These are phyloP conservation scores for Trigoniulus corallinus DNA, from an alignment of 1,140 invertebrate species.

Conservation along the genomic window DNA sequence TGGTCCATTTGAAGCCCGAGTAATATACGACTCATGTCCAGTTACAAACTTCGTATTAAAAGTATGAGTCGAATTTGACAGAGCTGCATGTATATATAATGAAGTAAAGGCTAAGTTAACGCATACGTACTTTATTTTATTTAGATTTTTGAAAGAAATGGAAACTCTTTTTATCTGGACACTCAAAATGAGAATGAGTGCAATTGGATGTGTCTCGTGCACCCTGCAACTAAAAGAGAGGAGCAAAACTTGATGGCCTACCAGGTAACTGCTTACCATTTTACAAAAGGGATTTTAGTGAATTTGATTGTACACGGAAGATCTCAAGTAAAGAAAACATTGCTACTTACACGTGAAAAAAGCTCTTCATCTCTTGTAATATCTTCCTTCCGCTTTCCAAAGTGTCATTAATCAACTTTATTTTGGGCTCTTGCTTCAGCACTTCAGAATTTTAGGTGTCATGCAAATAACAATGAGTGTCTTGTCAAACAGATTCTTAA, in stretches of 20 bases:
- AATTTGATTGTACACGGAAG: too few relatives aligned
- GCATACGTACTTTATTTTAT: neutral
- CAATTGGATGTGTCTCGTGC: constrained; percentile 47
- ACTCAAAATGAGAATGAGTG: constrained; percentile 34
- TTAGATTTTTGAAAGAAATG: constrained; percentile 22
- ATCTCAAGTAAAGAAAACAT: too few relatives aligned
- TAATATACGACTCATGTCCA: constrained; percentile 21
- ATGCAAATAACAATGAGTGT: too few relatives aligned
- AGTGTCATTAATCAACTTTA: too few relatives aligned
- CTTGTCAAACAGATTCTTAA: too few relatives aligned
- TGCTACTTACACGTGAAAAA: too few relatives aligned
- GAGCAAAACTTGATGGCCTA: constrained; percentile 46
- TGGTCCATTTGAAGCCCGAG: constrained; percentile 29
- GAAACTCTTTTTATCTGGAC: constrained; percentile 29
- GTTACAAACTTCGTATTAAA: constrained; percentile 25
- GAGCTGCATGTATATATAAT: too few relatives aligned
- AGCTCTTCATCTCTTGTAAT: too few relatives aligned
- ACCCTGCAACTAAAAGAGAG: constrained; percentile 25
- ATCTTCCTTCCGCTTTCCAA: too few relatives aligned
- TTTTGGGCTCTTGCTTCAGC: too few relatives aligned
- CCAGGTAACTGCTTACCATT: constrained; percentile 25
- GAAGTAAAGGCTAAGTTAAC: neutral
- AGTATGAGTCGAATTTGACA: too few relatives aligned
- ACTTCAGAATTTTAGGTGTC: too few relatives aligned
- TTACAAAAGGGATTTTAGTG: neutral